phyloP scores from a whole-genome alignment of 1,140 invertebrate species.

The Saccostrea glomerata region DNA sequence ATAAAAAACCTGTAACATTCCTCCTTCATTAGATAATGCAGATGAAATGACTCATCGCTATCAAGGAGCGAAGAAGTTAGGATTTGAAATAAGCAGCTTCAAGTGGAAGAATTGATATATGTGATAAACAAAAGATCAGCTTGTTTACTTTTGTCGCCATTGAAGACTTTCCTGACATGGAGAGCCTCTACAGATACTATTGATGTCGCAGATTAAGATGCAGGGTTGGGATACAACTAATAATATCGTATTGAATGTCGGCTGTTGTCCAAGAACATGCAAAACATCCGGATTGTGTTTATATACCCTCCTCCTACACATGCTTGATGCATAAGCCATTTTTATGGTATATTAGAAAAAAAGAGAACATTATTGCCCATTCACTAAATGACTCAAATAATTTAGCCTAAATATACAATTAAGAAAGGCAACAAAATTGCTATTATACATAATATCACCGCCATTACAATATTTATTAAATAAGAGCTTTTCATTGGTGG shows the following conservation, averaged over 20 bases:
- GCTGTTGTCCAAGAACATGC: no score
- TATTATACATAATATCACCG: no score
- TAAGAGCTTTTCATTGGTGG: no score
- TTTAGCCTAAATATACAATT: no score
- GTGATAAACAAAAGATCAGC: conserved; percentile 23
- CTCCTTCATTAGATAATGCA: conserved; percentile 24
- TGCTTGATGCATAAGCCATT: no score
- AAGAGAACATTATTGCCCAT: no score
- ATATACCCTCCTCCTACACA: background rate
- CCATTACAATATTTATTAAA: no score
- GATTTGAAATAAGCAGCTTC: conserved; percentile 29
- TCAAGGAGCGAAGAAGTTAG: background rate
- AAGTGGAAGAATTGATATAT: conserved; percentile 26
- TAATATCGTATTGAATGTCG: background rate
- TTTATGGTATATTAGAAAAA: no score
- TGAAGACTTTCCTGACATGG: background rate
- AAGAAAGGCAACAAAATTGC: no score
- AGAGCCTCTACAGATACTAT: background rate
- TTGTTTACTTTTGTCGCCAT: conserved; percentile 14
- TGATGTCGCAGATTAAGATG: background rate
- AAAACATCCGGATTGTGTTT: background rate
- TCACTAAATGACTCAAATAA: no score
- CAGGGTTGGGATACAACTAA: background rate
- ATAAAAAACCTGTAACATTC: conserved; percentile 8
- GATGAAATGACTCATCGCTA: conserved; percentile 28